phyloP scores from a whole-genome alignment of 1,140 invertebrate genomes.

The Odontomachus brunneus region DNA sequence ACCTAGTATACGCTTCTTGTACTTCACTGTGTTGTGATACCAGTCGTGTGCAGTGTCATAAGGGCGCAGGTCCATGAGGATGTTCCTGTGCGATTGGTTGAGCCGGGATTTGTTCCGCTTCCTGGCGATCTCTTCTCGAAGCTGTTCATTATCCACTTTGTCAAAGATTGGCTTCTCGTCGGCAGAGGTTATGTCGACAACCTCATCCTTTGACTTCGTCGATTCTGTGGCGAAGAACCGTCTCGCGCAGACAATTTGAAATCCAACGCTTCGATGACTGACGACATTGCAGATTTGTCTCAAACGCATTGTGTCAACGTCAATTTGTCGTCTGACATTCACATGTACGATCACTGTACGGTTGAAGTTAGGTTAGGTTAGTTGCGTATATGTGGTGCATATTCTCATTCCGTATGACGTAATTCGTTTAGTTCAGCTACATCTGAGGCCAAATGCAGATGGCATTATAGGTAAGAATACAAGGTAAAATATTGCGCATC shows the following conservation, averaged over 20 bases:
- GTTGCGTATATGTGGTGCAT: no score
- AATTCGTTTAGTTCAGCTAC: no score
- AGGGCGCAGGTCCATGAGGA: conserved; percentile 85
- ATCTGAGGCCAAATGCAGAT: no score
- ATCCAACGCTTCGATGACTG: background rate
- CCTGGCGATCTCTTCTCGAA: conserved; percentile 42
- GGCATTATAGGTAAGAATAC: no score
- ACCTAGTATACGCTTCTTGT: conserved; percentile 87
- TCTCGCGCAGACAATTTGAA: background rate
- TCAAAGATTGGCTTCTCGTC: conserved; percentile 61
- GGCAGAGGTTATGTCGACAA: conserved; percentile 60
- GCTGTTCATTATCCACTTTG: conserved; percentile 64
- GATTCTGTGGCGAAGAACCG: background rate
- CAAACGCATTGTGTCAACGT: conserved; percentile 14
- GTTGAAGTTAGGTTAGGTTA: background rate
- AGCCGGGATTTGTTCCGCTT: conserved; percentile 88
- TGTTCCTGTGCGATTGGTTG: conserved; percentile 84
- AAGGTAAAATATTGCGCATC: no score
- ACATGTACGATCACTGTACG: background rate
- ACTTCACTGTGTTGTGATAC: conserved; percentile 87
- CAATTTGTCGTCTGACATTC: background rate
- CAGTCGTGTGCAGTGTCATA: conserved; percentile 83
- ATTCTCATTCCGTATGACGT: no score
- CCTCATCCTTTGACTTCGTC: background rate
- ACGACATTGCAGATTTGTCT: conserved; percentile 1